Percentiles rank a stretch among this genome's conserved stretches.
phyloP scores from a whole-genome alignment of 2,888 invertebrate species.

The Schizaphis graminum region DNA sequence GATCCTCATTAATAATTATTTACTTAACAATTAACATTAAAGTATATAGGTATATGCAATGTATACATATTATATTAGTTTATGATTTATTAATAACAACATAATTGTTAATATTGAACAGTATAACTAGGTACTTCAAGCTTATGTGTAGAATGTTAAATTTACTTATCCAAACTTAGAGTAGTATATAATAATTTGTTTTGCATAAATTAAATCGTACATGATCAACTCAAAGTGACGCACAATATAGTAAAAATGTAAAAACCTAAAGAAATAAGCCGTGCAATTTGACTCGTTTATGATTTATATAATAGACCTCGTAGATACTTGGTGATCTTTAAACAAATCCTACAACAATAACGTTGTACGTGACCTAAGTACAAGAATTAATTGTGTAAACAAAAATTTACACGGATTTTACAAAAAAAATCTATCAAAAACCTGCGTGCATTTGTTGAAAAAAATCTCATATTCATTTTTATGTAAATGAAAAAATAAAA shows the following conservation, averaged over 20 bases:
- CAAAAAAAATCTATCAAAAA: background rate
- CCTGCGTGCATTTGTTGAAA: background rate
- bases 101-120: background rate
- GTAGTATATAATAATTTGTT: background rate
- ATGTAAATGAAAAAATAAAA: background rate
- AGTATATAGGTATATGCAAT: background rate
- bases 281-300: slow-evolving; percentile 1
- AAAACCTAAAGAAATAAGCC: background rate
- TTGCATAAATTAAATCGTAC: background rate
- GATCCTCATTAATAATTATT: background rate
- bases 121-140: background rate
- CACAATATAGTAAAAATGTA: background rate
- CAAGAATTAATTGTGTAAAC: slow-evolving; percentile 11
- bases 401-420: background rate
- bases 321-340: background rate
- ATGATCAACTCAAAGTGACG: background rate
- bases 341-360: slow-evolving; percentile 4
- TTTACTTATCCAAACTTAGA: background rate
- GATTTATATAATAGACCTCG: background rate
- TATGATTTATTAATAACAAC: background rate
- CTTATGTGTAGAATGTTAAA: background rate
- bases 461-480: background rate
- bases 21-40: background rate
- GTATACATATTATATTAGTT: background rate
- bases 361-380: slow-evolving; percentile 32